Conservation (phyloP, 2,888 invertebrate species). For the Drosophila stalkeri region DNA sequence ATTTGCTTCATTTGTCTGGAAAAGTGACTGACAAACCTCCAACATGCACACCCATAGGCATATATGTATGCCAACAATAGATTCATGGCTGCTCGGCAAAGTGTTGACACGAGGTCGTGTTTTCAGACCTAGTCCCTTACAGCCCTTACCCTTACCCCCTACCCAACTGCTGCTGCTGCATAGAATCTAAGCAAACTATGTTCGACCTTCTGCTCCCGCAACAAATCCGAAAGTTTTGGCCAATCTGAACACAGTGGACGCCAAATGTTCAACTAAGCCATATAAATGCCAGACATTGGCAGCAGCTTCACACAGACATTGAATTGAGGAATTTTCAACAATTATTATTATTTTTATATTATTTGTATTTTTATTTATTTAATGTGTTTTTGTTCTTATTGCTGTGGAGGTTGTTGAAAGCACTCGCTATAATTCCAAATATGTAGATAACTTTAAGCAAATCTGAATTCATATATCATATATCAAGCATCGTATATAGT, state of each 20-base stretch:
- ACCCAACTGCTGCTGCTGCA: slow-evolving; percentile 32
- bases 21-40: slow-evolving; percentile 49
- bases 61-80: slow-evolving; percentile 30
- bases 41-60: slow-evolving; percentile 24
- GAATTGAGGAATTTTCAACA: not conserved
- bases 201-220: not conserved
- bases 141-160: too few species aligned
- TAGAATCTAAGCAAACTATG: slow-evolving; percentile 47
- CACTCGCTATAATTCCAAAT: too few species aligned
- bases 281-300: not conserved
- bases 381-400: too few species aligned
- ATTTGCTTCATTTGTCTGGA: slow-evolving; percentile 73
- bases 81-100: slow-evolving; percentile 54
- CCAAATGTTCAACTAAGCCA: not conserved
- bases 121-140: slow-evolving; percentile 39
- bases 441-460: too few species aligned
- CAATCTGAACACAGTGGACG: slow-evolving; percentile 5
- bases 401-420: too few species aligned
- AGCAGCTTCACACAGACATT: not conserved
- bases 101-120: slow-evolving; percentile 73
- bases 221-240: not conserved
- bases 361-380: too few species aligned
- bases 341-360: too few species aligned
- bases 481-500: not conserved
- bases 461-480: not conserved